phyloP scores from a whole-genome alignment of 2,113 vertebrate species.

The Malurus elegans region DNA sequence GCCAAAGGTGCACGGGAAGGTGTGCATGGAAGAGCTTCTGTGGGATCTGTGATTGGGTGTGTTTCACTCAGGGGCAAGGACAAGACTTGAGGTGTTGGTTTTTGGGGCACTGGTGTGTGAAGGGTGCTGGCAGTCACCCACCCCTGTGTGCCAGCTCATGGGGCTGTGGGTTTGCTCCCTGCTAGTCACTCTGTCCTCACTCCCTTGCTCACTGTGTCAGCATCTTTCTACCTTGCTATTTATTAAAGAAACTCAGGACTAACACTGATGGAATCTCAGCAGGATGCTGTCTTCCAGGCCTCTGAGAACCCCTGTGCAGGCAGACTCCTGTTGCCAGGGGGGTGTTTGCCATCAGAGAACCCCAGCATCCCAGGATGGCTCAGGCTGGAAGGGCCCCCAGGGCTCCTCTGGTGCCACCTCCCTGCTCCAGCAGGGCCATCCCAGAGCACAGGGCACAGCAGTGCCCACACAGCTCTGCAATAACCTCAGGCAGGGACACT shows the following conservation, averaged over 20 bases:
- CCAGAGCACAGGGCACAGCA: not conserved
- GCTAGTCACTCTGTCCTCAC: not conserved
- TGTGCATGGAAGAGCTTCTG: not conserved
- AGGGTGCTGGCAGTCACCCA: not conserved
- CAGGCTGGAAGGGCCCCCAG: not conserved
- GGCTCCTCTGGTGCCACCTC: not conserved
- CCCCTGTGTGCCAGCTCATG: not conserved
- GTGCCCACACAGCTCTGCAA: not conserved
- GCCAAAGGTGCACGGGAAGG: not conserved
- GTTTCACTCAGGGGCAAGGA: not conserved
- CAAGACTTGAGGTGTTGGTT: not conserved
- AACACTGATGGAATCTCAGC: not conserved
- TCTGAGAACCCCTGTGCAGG: not conserved
- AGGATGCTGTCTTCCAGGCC: not conserved
- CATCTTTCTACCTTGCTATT: not conserved
- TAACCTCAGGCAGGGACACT: not conserved
- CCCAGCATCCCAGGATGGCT: not conserved
- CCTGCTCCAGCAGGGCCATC: not conserved
- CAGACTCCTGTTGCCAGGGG: not conserved
- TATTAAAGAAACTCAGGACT: not conserved
- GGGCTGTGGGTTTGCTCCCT: not conserved
- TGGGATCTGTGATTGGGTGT: not conserved
- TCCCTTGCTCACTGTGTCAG: accelerated
- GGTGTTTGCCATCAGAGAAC: not conserved
- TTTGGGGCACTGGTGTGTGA: not conserved